Evolutionary conservation across 2,113 vertebrate species (phyloP).

Genomic region (Bungarus multicinctus): DNA sequence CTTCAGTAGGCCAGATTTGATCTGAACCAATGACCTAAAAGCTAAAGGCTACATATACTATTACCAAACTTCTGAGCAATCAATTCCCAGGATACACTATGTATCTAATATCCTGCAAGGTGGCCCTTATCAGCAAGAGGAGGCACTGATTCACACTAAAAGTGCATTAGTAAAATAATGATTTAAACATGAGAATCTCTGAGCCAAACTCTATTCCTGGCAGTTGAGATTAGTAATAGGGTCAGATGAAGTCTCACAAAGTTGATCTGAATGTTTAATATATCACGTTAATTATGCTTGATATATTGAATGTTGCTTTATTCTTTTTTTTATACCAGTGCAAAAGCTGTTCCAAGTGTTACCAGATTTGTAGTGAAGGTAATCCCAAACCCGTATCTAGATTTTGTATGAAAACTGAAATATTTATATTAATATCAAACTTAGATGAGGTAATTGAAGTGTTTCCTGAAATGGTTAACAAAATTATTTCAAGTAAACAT

Average conservation of each 20-base stretch:
- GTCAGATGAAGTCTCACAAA: background rate
- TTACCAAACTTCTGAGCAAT: slow-evolving; percentile 11
- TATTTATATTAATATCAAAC: slow-evolving; percentile 12
- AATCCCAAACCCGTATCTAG: background rate
- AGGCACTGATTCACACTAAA: slow-evolving; percentile 25
- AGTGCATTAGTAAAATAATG: slow-evolving; percentile 33
- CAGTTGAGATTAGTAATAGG: background rate
- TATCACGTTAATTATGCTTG: slow-evolving; percentile 8
- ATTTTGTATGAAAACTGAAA: background rate
- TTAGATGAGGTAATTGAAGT: slow-evolving; percentile 8
- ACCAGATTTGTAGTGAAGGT: slow-evolving; percentile 11
- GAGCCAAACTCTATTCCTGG: slow-evolving; percentile 22
- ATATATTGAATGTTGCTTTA: background rate
- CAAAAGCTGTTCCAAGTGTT: slow-evolving; percentile 15
- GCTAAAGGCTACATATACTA: background rate
- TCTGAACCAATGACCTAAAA: background rate
- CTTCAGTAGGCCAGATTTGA: background rate
- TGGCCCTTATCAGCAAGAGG: slow-evolving; percentile 26
- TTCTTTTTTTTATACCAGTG: slow-evolving; percentile 13
- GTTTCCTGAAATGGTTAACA: background rate
- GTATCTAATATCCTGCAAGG: slow-evolving; percentile 11
- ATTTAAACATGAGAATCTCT: slow-evolving; percentile 20
- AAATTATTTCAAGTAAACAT: background rate
- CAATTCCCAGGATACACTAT: background rate
- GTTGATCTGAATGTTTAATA: background rate